Percentiles rank a stretch among this genome's conserved stretches.
These are phyloP conservation scores for Lochmaea capreae DNA, from an alignment of 2,888 invertebrate species.

Conservation along the genomic window DNA sequence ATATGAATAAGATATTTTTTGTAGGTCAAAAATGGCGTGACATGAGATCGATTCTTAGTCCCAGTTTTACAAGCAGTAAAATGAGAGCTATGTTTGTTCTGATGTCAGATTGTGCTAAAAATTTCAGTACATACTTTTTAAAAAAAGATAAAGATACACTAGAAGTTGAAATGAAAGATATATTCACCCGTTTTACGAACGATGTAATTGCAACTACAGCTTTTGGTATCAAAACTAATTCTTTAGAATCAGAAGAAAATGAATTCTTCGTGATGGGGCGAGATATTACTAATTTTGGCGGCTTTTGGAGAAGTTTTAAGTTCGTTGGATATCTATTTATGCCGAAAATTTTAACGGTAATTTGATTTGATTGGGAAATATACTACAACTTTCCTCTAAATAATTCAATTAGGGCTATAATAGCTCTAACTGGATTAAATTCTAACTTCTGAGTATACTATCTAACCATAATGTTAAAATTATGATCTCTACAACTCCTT, in stretches of 20 bases:
- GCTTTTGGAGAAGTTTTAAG: not conserved
- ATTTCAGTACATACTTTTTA: slow-evolving; percentile 50
- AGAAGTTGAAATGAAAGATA: slow-evolving; percentile 62
- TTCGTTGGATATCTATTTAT: slow-evolving; percentile 9
- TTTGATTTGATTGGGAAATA: not conserved
- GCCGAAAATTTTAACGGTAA: slow-evolving; percentile 15
- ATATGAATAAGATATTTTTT: not conserved
- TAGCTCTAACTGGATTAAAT: no score
- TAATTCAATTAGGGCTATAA: no score
- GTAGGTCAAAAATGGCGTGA: slow-evolving; percentile 53
- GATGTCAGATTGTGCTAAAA: slow-evolving; percentile 48
- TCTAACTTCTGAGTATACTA: no score
- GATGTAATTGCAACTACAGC: slow-evolving; percentile 68
- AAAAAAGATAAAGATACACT: slow-evolving; percentile 48
- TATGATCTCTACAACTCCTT: no score
- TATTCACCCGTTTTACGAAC: slow-evolving; percentile 68
- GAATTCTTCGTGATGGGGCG: slow-evolving; percentile 69
- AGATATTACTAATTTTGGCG: slow-evolving; percentile 60
- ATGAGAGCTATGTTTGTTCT: slow-evolving; percentile 58
- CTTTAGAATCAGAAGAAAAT: slow-evolving; percentile 67
- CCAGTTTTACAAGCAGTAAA: slow-evolving; percentile 60
- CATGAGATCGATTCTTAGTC: slow-evolving; percentile 59
- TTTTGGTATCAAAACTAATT: slow-evolving; percentile 64
- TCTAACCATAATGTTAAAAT: no score
- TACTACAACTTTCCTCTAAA: no score